Evolutionary conservation across 2,888 invertebrate genomes (phyloP).

Genomic region (Brachycybe producta): DNA sequence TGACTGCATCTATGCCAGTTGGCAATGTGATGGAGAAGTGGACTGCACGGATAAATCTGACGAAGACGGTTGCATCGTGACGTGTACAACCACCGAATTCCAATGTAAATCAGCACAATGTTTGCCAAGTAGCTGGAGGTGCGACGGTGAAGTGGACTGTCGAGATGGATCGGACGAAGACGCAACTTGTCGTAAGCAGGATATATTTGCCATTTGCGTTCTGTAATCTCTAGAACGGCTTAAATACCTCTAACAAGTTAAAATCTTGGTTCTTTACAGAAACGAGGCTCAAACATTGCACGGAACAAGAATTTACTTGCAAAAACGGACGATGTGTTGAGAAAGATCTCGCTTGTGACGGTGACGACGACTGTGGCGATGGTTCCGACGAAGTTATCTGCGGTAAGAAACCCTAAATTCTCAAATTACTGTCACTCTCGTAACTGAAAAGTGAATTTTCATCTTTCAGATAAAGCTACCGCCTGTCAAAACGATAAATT

Average conservation of each 20-base stretch:
- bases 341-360: not conserved
- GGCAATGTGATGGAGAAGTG: constrained; percentile 40
- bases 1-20: constrained; percentile 36
- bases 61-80: constrained; percentile 34
- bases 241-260: no score
- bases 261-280: not conserved
- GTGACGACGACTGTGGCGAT: constrained; percentile 14
- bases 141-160: constrained; percentile 35
- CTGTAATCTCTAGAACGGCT: no score
- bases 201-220: no score
- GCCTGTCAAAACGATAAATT: constrained; percentile 13
- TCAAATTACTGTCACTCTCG: not conserved
- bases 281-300: constrained; percentile 2
- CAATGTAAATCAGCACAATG: constrained; percentile 33
- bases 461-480: no score
- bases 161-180: constrained; percentile 35
- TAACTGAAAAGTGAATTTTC: constrained; percentile 13
- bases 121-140: constrained; percentile 33
- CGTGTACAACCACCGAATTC: constrained; percentile 40
- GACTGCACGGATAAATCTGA: constrained; percentile 42
- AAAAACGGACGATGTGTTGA: constrained; percentile 6
- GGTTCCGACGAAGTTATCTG: constrained; percentile 13
- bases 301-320: not conserved
- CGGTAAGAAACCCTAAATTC: constrained; percentile 12
- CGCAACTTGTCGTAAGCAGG: constrained; percentile 11